Evolutionary conservation across 2,113 vertebrate species (phyloP), one percentile per base, ranked within the genome.

Genomic region (Lichenostomus cassidix): DNA sequence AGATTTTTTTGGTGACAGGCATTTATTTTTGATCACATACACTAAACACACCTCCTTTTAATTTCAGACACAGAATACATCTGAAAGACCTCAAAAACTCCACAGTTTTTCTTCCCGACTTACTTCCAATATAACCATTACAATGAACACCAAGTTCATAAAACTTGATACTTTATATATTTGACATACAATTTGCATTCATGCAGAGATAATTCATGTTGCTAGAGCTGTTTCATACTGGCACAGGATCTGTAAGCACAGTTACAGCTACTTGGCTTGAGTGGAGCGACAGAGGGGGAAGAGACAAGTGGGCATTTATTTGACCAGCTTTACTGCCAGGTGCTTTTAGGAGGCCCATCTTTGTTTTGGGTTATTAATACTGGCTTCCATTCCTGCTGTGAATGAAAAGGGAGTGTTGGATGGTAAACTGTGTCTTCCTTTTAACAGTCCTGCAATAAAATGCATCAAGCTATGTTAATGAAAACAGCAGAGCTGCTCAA

Each of bases 61-160:
- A 46, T 76, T 90, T 94, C 23, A 52, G 5, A 18, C 73, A 31
- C 11, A 20, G 46, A 31, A 39, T 39, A 8, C 20, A 24, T 97
- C 85, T 94, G 69, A 87, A 97, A 92, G 55, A 16, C 63, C 59
- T 95, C 31, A 11, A 5, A 74, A 79, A 8, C 25, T 39, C 15
- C 33, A 15, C 1, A 1, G 3, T 10, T 55, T 92, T 93, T 73
- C 77, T 68, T 29, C 52, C 21, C 42, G n/a, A 88, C 49, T 91
- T 95, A 39, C 63, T 90, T 96, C 52, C 39, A 83, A 69, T 93
- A 77, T 89, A 92, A 91, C 49, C 14, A 44, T 94, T 96, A 70
- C 59, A 73, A 6, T 68, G 50, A 86, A 71, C 24, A 79, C 75
- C 50, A 12, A 79, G 79, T 92, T 92, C 95, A 56, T 90, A 76